Base-by-base conservation (phyloP, 37 sponge, comb jelly and placozoan species). In the Beroe ovata region DNA sequence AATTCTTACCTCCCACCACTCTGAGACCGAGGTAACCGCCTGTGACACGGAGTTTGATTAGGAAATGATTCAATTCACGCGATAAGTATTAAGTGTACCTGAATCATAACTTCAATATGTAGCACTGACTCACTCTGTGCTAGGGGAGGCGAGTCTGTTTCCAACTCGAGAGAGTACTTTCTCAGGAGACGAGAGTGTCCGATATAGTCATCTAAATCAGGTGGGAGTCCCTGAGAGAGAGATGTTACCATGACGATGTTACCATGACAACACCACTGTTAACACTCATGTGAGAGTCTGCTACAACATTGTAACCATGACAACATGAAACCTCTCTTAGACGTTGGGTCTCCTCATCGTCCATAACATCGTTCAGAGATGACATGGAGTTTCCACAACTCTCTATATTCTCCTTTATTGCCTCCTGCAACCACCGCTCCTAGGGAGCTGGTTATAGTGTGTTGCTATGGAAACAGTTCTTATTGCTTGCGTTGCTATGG, bases 351-450 rank as follows among this genome's bases (percentile, higher is more conserved):
- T 77, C 84, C 28, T 77, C 84, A 42, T 77, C 84, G 21, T 77
- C 84, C 84, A 77, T 77, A 14, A 77, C 84, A 77, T 77, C 84
- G 47, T 77, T 77, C 3, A 77, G 84, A 39, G 84, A 77, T 23
- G 54, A 42, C 54, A 77, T 42, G 1, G 84, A 77, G 38, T 77
- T 77, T 1, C 30, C 69, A 41, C 84, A 77, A 77, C 84, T 77
- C 54, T 77, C 84, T 6, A 77, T 77, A 19, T 77, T 77, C 47
- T 77, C 84, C 22, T 77, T 77, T 77, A 77, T 77, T 4, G 84
- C 84, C 22, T 77, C 84, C 47, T 77, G 84, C 25, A 77, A n/a
- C 84, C 84, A 77, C 11, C 84, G 84, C 47, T 77, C 84, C 84
- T 77, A 54, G 42, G 28, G 54, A 42, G n/a, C n/a, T n/a, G n/a